Evolutionary conservation across 2,888 invertebrate genomes (phyloP).

Genomic region (Phyllotreta cruciferae): DNA sequence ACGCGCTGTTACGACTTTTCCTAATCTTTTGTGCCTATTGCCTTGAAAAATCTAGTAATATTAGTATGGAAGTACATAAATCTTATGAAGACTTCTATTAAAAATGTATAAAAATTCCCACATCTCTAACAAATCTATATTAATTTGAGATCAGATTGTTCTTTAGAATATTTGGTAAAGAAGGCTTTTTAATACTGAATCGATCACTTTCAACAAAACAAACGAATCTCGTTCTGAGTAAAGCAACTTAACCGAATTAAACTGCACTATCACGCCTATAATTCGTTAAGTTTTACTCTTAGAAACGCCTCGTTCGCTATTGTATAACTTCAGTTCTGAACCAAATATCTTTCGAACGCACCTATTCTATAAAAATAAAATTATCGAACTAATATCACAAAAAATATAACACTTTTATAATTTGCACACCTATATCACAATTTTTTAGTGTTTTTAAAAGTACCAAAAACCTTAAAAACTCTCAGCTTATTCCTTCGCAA

Average conservation of each 20-base stretch:
- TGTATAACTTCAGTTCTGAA: constrained; percentile 31
- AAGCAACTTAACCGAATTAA: neutral
- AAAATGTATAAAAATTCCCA: constrained; percentile 37
- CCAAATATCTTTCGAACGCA: constrained; percentile 29
- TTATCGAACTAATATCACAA: constrained; percentile 49
- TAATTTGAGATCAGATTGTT: constrained; percentile 36
- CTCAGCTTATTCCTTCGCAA: neutral
- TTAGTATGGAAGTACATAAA: constrained; percentile 32
- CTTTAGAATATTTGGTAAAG: constrained; percentile 32
- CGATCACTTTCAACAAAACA: constrained; percentile 23
- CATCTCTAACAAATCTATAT: constrained; percentile 32
- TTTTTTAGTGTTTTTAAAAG: constrained; percentile 30
- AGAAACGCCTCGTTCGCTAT: constrained; percentile 1
- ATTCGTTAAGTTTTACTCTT: constrained; percentile 2
- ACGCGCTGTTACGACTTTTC: neutral
- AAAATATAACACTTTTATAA: constrained; percentile 34
- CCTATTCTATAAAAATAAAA: constrained; percentile 37
- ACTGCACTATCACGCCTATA: constrained; percentile 14
- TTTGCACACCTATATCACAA: constrained; percentile 32
- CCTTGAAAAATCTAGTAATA: constrained; percentile 26
- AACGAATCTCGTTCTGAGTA: constrained; percentile 10
- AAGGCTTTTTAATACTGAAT: constrained; percentile 34
- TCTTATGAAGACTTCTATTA: constrained; percentile 31
- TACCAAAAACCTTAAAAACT: constrained; percentile 24
- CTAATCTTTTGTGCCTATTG: constrained; percentile 7